phyloP scores from a whole-genome alignment of 1,140 invertebrate species.

The Paracyclopina nana region DNA sequence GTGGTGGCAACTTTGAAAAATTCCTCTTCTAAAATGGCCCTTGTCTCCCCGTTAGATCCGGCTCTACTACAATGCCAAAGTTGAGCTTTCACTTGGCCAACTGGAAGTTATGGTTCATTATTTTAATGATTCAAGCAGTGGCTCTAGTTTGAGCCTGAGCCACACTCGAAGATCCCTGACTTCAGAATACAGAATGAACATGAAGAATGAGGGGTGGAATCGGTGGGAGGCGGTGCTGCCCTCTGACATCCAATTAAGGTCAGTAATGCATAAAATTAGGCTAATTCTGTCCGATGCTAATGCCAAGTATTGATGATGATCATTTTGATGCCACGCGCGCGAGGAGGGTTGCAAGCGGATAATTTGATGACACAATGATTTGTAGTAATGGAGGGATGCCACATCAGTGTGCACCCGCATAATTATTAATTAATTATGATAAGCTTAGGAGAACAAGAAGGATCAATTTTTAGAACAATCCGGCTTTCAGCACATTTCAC shows the following conservation, averaged over 20 bases:
- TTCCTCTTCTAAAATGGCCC: not conserved
- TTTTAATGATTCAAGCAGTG: not conserved
- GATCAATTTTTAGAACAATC: no score
- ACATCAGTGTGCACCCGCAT: not conserved
- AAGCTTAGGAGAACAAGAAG: no score
- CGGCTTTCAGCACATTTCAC: no score
- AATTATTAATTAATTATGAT: not conserved
- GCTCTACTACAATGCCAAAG: not conserved
- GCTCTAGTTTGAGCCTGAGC: not conserved
- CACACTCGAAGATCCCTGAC: not conserved
- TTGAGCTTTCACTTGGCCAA: not conserved
- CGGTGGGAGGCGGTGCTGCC: constrained; percentile 1
- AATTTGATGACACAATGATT: not conserved
- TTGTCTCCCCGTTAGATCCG: not conserved
- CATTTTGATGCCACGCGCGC: no score
- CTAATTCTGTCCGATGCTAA: no score
- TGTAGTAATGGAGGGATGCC: not conserved
- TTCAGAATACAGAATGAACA: not conserved
- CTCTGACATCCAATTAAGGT: not conserved
- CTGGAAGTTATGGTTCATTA: not conserved
- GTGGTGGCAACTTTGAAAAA: not conserved
- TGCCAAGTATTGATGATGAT: no score
- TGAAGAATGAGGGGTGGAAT: not conserved
- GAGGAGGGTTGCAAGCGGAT: not conserved
- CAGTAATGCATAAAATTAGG: not conserved